Base-by-base conservation (phyloP, 1,140 invertebrate genomes). In the Archivesica marissinica region DNA sequence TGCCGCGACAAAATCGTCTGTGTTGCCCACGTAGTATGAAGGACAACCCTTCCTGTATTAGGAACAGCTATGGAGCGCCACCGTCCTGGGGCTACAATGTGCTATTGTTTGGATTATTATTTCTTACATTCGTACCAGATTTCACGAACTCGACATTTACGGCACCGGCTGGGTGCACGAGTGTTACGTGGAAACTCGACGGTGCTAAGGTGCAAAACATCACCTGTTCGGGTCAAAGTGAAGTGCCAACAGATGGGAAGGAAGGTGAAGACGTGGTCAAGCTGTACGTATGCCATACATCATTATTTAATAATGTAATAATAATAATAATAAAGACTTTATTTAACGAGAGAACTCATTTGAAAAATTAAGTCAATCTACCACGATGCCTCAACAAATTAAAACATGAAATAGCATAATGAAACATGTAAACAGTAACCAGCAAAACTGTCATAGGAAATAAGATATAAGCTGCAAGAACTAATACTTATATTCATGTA, bases 21-120 rank as follows among this genome's bases (percentile, higher is more conserved):
- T 56, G 23, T 54, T 76, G 74, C 74, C 74, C 11, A 76, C 74
- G 44, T 76, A 76, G 74, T 56, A 76, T 76, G 74, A 76, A 35
- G 74, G 59, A 56, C 33, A 23, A 6, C 28, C 17, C 39, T 13
- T 23, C 9, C 20, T 23, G 68, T 25, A 30, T 7, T 30, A 47
- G 25, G 28, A 41, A 44, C 25, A 41, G 39, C 15, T 30, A 41
- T 50, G 68, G 68, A 4, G 44, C 25, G 68, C 47, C 44, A 30
- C 44, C 9, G 41, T 38, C 38, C 9, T 13, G 68, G 44, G 35
- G 68, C 25, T 47, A n/a, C 41, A 75, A n/a, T 28, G 30, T 76
- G 28, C 39, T 52, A n/a, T 6, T 54, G 74, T 59, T 76, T 38
- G 74, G 74, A 76, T 54, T 76, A 56, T 33, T 76, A 23, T 56